A percentile compares a stretch with the other conserved stretches of the same genome.
phyloP scores from a whole-genome alignment of 2,113 vertebrate genomes.

The Chunga burmeisteri region DNA sequence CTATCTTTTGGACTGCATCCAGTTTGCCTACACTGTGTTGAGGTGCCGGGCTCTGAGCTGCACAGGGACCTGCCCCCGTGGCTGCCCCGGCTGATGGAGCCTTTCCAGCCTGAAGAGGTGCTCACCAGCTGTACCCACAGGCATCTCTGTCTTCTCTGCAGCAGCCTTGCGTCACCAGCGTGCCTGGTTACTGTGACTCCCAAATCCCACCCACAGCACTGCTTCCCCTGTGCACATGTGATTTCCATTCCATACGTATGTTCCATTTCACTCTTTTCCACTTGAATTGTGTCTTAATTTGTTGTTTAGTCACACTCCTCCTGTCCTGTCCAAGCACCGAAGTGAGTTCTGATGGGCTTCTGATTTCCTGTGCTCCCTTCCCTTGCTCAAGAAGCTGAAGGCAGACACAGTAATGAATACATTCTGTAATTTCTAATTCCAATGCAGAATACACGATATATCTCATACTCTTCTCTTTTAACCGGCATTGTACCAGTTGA shows the following conservation, averaged over 20 bases:
- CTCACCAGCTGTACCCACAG: rapidly evolving
- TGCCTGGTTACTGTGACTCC: background rate
- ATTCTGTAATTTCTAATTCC: background rate
- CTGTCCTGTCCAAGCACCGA: background rate
- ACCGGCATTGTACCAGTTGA: background rate
- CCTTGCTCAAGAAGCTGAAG: background rate
- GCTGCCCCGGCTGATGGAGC: background rate
- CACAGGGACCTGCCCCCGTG: rapidly evolving
- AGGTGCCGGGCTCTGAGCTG: background rate
- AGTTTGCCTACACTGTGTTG: rapidly evolving
- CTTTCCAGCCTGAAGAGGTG: background rate
- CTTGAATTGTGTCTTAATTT: background rate
- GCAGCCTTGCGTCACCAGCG: rapidly evolving
- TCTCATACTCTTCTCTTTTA: background rate
- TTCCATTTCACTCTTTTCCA: background rate
- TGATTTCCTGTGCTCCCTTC: rapidly evolving
- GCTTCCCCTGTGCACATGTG: background rate
- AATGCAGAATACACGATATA: background rate
- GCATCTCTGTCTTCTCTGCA: background rate
- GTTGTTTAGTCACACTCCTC: background rate
- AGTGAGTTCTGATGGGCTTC: background rate
- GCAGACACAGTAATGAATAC: background rate
- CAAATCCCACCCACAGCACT: background rate
- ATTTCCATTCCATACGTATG: background rate
- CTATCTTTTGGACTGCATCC: background rate